Percentiles rank a stretch among this genome's conserved stretches.
phyloP scores from a whole-genome alignment of 2,113 vertebrate species.

The Odocoileus virginianus region DNA sequence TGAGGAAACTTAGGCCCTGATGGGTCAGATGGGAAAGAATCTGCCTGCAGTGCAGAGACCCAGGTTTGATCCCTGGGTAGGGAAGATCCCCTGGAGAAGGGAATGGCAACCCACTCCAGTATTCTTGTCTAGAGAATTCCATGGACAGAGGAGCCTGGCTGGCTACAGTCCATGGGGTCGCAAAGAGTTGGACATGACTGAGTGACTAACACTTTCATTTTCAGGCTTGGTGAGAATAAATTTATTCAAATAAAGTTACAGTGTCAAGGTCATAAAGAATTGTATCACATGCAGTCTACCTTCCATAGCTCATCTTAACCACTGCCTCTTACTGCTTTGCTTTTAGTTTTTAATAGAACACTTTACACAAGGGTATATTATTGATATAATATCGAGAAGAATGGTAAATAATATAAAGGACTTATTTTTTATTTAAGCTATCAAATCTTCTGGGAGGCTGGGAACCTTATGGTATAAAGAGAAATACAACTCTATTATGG shows the following conservation, averaged over 20 bases:
- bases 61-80: not conserved
- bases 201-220: not conserved
- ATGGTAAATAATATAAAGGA: not conserved
- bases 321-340: not conserved
- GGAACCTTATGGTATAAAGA: not conserved
- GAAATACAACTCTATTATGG: not conserved
- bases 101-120: not conserved
- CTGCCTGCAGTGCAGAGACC: not conserved
- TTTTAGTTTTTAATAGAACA: not conserved
- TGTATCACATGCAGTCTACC: not conserved
- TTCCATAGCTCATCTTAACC: not conserved
- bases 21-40: not conserved
- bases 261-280: not conserved
- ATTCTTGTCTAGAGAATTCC: not conserved
- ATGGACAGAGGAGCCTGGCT: not conserved
- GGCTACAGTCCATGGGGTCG: not conserved
- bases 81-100: not conserved
- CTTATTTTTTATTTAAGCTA: not conserved
- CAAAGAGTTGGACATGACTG: not conserved
- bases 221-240: not conserved
- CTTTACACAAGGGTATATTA: not conserved
- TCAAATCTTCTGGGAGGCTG: not conserved
- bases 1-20: not conserved
- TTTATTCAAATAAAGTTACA: conserved; percentile 19
- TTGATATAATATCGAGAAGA: not conserved